Evolutionary conservation across 2,888 invertebrate genomes (phyloP), one percentile per base, ranked within the genome.

Genomic region (Himalopsyche anomala): DNA sequence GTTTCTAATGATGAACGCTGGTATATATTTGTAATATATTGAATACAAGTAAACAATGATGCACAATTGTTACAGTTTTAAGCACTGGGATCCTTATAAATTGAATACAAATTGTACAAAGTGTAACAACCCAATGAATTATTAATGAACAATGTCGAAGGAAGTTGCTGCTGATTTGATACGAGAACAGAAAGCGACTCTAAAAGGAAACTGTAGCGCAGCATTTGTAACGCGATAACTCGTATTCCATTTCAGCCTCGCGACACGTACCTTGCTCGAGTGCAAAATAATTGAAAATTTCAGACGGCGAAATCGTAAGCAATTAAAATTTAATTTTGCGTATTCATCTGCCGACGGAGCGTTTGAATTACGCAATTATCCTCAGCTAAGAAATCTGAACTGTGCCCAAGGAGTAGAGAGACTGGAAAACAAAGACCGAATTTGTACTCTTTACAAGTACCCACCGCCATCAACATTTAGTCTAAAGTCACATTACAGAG

Each of bases 141-240:
- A 74, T 74, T 74, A 74, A 74, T 74, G 74, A 74, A 74, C 74
- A 36, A 74, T 74, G 74, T 74, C 74, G 74, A 74, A 74, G 74
- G 74, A 74, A 74, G 74, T 74, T 38, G 74, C 74, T 74, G 12
- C 28, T 74, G 74, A 74, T 74, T 74, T 36, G 74, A 36, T 36
- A 36, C 74, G 15, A 74, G 74, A 74, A 36, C 28, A 36, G 74
- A 15, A 36, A 74, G 74, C 19, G 74, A 38, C 74, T 74, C 19
- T 74, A 36, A 74, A 74, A 74, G 74, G 80, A 80, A 42, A 51
- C 15, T 51, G 80, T 80, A 80, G 51, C 28, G 19, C 45, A n/a
- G 84, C 54, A 84, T 84, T 84, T 84, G 84, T 84, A 84, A 84
- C 80, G 80, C 80, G 84, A 84, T 80, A 84, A 84, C 79, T 84